phyloP scores from a whole-genome alignment of 30 jellyfish, hydroid and myxozoan species.

The Pelagia noctiluca region DNA sequence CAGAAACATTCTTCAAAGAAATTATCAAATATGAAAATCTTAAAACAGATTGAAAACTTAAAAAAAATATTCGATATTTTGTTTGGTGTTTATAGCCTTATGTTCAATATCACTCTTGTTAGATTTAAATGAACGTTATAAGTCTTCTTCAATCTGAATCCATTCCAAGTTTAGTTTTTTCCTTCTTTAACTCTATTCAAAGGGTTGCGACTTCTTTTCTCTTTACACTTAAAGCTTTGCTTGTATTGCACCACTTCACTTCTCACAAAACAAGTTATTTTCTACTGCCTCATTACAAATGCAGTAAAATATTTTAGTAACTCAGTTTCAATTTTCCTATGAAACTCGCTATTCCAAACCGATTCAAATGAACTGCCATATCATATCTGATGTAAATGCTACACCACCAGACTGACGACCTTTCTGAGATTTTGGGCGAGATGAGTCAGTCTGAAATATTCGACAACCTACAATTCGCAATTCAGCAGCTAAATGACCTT shows the following conservation, averaged over 20 bases:
- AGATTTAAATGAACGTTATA: neutral
- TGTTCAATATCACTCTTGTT: neutral
- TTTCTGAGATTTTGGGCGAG: neutral
- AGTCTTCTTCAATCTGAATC: constrained; percentile 7
- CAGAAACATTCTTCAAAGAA: too few relatives aligned
- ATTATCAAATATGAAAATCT: too few relatives aligned
- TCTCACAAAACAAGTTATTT: neutral
- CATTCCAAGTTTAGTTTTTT: neutral
- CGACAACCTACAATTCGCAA: neutral
- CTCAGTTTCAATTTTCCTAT: neutral
- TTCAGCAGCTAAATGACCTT: constrained; percentile 7
- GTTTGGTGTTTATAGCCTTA: neutral
- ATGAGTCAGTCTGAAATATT: neutral
- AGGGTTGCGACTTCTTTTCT: neutral
- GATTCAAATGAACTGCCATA: neutral
- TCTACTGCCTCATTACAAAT: constrained; percentile 2
- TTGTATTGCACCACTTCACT: neutral
- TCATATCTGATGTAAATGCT: constrained; percentile 17
- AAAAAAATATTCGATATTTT: neutral
- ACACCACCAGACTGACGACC: constrained; percentile 17
- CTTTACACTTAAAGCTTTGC: neutral
- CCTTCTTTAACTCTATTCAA: neutral
- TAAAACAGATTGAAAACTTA: too few relatives aligned
- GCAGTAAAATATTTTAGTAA: neutral
- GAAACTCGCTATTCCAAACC: neutral